Percentiles rank a stretch among this genome's conserved stretches.
Conservation (phyloP, 2,113 vertebrate genomes). For the Platanista minor region DNA sequence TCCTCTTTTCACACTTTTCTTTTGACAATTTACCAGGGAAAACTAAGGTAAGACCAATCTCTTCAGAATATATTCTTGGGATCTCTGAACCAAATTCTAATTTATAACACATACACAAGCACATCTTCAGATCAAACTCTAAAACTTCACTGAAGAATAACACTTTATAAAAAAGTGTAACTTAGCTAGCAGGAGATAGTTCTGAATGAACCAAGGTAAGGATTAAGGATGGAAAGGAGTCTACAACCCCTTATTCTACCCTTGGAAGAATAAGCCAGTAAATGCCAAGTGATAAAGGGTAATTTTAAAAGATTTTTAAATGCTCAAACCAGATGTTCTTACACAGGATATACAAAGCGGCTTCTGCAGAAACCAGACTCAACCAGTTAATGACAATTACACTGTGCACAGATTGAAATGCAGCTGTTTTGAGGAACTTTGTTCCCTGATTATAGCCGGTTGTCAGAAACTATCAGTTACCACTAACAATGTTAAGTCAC, state of each 20-base stretch:
- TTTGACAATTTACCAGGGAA: background rate
- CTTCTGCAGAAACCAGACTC: conserved; percentile 48
- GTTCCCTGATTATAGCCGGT: conserved; percentile 23
- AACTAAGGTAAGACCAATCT: background rate
- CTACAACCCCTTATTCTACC: background rate
- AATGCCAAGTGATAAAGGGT: conserved; percentile 44
- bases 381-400: conserved; percentile 45
- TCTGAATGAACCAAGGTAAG: background rate
- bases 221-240: background rate
- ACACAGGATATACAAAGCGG: conserved; percentile 33
- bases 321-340: conserved; percentile 58
- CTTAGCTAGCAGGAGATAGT: background rate
- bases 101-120: background rate
- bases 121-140: background rate
- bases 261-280: conserved; percentile 23
- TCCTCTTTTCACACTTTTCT: background rate
- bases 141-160: background rate
- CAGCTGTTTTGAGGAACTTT: conserved; percentile 44
- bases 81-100: background rate
- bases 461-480: conserved; percentile 53
- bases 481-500: conserved; percentile 34
- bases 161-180: background rate
- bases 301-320: conserved; percentile 57
- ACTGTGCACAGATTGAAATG: background rate
- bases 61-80: background rate